These are phyloP conservation scores for Umimayanthus chanpuru DNA, from an alignment of 92 coral and sea anemone genomes.

Conservation along the genomic window DNA sequence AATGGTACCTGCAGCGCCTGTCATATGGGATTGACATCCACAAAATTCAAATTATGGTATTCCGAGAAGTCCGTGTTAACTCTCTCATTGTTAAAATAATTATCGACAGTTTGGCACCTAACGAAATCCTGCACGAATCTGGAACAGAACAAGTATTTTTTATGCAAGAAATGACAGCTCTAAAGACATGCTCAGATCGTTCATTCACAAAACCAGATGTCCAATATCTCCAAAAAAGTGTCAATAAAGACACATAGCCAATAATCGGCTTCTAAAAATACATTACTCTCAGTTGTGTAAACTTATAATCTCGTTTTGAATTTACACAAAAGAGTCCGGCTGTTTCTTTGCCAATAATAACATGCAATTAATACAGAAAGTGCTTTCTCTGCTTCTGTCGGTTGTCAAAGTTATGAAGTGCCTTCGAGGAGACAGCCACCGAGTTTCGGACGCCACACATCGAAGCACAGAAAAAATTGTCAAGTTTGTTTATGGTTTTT, in stretches of 20 bases:
- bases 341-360: slow-evolving; percentile 2
- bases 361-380: slow-evolving; percentile 18
- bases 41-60: too few relatives aligned
- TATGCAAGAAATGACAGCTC: background rate
- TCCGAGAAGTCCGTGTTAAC: too few relatives aligned
- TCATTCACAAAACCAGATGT: background rate
- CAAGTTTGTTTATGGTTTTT: background rate
- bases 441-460: background rate
- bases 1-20: too few relatives aligned
- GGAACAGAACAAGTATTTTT: background rate
- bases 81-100: too few relatives aligned
- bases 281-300: background rate
- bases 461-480: background rate
- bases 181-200: background rate
- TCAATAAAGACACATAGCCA: background rate
- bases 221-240: background rate
- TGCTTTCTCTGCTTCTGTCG: background rate
- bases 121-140: too few relatives aligned
- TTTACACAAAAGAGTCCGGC: slow-evolving; percentile 13
- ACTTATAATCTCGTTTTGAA: background rate
- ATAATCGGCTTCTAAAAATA: background rate
- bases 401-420: background rate
- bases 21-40: too few relatives aligned
- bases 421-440: background rate
- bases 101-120: too few relatives aligned